Percentiles rank a stretch among this genome's conserved stretches.
Evolutionary conservation across 2,113 vertebrate species (phyloP).

Genomic region (Pampusana beccarii): DNA sequence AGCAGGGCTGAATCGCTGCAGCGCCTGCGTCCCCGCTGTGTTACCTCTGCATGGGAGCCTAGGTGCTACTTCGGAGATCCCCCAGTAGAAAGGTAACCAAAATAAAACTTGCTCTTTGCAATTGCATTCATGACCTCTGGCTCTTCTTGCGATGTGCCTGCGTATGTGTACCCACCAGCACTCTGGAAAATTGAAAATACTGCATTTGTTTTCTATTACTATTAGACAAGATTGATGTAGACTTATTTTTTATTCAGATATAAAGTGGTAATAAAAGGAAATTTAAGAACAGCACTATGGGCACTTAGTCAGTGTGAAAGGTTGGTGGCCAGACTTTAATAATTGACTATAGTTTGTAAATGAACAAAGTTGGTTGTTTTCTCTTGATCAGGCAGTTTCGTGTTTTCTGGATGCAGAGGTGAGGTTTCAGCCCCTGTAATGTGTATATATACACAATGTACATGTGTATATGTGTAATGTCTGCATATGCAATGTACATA

Average conservation of each 20-base stretch:
- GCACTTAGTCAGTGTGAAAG: neutral
- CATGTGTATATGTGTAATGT: neutral
- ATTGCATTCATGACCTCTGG: too few relatives aligned
- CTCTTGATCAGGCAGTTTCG: neutral
- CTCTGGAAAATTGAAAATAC: neutral
- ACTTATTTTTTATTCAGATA: neutral
- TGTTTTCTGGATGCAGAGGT: neutral
- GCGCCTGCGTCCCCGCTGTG: too few relatives aligned
- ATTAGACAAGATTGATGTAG: neutral
- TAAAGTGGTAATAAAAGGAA: neutral
- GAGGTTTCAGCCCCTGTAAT: neutral
- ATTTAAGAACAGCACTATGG: neutral
- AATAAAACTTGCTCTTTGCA: too few relatives aligned
- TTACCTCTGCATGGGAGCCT: too few relatives aligned
- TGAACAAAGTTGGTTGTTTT: neutral
- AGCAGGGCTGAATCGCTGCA: too few relatives aligned
- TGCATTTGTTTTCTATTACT: neutral
- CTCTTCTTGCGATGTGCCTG: too few relatives aligned
- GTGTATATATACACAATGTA: neutral
- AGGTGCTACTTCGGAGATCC: too few relatives aligned
- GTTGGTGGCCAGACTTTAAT: neutral
- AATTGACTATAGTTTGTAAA: neutral
- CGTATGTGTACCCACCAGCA: too few relatives aligned
- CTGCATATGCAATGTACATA: neutral
- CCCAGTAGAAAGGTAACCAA: too few relatives aligned